Evolutionary conservation across 2,797 vertebrate genomes (phyloP), one percentile per base, ranked within the genome.

Genomic region (Gymnodraco acuticeps): DNA sequence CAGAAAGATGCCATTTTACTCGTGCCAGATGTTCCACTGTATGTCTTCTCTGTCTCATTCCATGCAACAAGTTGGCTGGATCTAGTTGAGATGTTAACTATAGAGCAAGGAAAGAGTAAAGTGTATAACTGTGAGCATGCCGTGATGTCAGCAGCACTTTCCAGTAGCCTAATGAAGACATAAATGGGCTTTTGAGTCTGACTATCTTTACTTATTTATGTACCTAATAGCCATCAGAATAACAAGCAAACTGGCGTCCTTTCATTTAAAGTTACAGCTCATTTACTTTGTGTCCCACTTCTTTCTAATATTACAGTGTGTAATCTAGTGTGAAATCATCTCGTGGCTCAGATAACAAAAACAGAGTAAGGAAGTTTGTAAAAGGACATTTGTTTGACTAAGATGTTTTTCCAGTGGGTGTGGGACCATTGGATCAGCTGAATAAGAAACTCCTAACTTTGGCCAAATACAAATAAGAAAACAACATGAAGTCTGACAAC

Each of bases 301-400:
- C 55, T 48, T 69, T 73, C 54, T 76, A 51, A 76, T 15, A 61
- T 23, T 45, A 63, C 47, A 43, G 70, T 48, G 69, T 73, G 72
- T 80, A 81, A 73, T 75, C 61, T 65, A 53, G 78, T 56, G 70
- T 82, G 73, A 85, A 84, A 85, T 81, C 38, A 89, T 75, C 63
- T 73, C 62, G 59, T 45, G 69, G 75, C 72, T 77, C 66, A 7
- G 66, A 72, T 38, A 61, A 82, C 60, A 76, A 64, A 68, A 76
- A 47, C 20, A 68, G 70, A 54, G 63, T 14, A 38, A 72, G 54
- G 0, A 10, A 62, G 64, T 70, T 65, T 69, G 11, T 52, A 12
- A 76, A 78, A 78, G 66, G 55, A 75, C 72, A 45, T 10, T 23
- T 48, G 62, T 58, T 13, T 61, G 73, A 75, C 54, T 19, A 38